Percentiles rank a stretch among this genome's conserved stretches.
Conservation (phyloP, 1,140 invertebrate species). For the Idris sp. region DNA sequence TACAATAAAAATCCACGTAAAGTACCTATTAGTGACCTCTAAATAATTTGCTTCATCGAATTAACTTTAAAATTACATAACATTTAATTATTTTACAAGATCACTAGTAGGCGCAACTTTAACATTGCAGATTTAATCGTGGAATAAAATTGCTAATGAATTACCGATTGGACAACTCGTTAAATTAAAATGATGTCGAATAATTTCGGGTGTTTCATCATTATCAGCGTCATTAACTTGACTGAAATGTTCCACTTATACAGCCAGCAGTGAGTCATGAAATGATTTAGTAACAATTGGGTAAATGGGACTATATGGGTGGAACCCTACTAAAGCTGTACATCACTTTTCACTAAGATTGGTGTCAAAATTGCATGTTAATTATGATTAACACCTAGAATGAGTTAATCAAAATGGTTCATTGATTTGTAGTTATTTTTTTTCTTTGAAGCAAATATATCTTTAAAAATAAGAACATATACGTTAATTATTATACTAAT, state of each 20-base stretch:
- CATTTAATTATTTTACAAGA: too few species aligned
- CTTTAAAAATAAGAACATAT: too few species aligned
- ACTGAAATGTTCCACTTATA: slow-evolving; percentile 42
- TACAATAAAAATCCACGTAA: too few species aligned
- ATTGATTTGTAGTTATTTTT: slow-evolving; percentile 7
- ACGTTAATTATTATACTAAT: too few species aligned
- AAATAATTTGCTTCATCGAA: too few species aligned
- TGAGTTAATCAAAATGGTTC: slow-evolving; percentile 8
- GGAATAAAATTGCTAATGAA: too few species aligned
- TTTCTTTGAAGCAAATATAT: too few species aligned
- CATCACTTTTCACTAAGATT: slow-evolving; percentile 48
- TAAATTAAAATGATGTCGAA: neutral
- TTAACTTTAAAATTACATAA: too few species aligned
- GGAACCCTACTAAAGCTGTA: slow-evolving; percentile 22
- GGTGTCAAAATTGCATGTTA: slow-evolving; percentile 13
- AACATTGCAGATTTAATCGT: too few species aligned
- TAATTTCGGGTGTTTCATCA: slow-evolving; percentile 12
- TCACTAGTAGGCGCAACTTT: too few species aligned
- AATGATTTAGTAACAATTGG: slow-evolving; percentile 50
- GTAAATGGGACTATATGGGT: slow-evolving; percentile 28
- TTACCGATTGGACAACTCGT: too few species aligned
- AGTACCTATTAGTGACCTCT: too few species aligned
- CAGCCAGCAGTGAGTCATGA: slow-evolving; percentile 22
- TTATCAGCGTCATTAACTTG: slow-evolving; percentile 20
- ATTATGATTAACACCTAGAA: slow-evolving; percentile 33